These are phyloP conservation scores for Platycheirus rosarum DNA, from an alignment of 2,888 invertebrate species.

Conservation along the genomic window DNA sequence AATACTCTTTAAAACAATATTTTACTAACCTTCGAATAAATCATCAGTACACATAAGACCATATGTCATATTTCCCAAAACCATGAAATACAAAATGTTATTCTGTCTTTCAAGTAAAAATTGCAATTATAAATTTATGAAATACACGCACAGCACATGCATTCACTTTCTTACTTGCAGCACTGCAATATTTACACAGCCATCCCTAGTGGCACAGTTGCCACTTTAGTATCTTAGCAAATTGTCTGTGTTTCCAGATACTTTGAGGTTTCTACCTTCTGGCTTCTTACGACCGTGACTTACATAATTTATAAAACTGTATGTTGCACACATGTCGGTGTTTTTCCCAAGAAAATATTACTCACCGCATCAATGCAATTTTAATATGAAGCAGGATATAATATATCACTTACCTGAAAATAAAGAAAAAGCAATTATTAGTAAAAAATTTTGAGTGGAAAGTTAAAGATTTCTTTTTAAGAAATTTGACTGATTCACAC, in stretches of 20 bases:
- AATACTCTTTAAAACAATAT: too few species aligned
- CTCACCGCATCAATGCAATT: neutral
- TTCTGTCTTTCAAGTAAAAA: too few species aligned
- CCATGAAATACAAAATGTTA: too few species aligned
- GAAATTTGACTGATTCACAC: too few species aligned
- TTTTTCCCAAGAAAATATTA: neutral
- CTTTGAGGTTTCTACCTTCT: neutral
- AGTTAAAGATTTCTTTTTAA: too few species aligned
- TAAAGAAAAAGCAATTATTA: slow-evolving; percentile 1
- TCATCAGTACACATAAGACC: too few species aligned
- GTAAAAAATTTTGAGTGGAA: too few species aligned
- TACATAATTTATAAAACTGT: slow-evolving; percentile 6
- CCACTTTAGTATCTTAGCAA: neutral
- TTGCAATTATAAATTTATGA: too few species aligned
- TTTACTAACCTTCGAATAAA: too few species aligned
- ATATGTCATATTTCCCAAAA: too few species aligned
- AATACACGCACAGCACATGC: too few species aligned
- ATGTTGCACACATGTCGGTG: neutral
- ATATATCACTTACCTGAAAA: slow-evolving; percentile 60
- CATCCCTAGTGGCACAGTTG: neutral
- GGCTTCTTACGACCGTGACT: neutral
- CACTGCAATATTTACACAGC: neutral
- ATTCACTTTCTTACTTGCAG: neutral
- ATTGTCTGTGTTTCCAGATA: slow-evolving; percentile 2
- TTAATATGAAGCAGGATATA: slow-evolving; percentile 3